A percentile compares a stretch with the other conserved stretches of the same genome.
Conservation (phyloP, 2,113 vertebrate genomes). For the Malurus cyaneus region DNA sequence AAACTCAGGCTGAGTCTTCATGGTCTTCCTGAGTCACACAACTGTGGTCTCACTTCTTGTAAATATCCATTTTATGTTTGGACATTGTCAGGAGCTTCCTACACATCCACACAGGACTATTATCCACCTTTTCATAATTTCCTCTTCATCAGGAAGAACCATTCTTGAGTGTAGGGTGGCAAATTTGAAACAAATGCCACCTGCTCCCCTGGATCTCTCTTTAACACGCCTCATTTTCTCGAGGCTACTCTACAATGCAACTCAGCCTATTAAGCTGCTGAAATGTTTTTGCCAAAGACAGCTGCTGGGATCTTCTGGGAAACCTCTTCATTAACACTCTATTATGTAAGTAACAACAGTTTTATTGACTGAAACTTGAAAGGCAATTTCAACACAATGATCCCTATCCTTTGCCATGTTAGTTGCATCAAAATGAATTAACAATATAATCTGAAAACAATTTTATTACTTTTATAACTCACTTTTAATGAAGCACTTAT, state of each 20-base stretch:
- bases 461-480: not conserved
- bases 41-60: not conserved
- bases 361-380: not conserved
- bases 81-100: not conserved
- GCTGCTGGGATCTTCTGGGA: not conserved
- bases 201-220: not conserved
- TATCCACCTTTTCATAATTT: not conserved
- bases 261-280: not conserved
- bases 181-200: not conserved
- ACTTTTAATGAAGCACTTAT: not conserved
- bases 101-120: not conserved
- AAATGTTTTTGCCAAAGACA: not conserved
- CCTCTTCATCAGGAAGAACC: not conserved
- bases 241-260: not conserved
- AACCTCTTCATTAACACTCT: not conserved
- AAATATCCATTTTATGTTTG: not conserved
- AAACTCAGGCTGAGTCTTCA: not conserved
- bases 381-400: not conserved
- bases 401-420: not conserved
- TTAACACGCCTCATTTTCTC: not conserved
- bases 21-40: not conserved
- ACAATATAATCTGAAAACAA: not conserved
- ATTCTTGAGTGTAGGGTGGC: not conserved
- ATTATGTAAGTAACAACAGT: not conserved
- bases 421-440: not conserved